These are phyloP conservation scores for Hybognathus amarus DNA, from an alignment of 2,797 vertebrate species.

Conservation along the genomic window DNA sequence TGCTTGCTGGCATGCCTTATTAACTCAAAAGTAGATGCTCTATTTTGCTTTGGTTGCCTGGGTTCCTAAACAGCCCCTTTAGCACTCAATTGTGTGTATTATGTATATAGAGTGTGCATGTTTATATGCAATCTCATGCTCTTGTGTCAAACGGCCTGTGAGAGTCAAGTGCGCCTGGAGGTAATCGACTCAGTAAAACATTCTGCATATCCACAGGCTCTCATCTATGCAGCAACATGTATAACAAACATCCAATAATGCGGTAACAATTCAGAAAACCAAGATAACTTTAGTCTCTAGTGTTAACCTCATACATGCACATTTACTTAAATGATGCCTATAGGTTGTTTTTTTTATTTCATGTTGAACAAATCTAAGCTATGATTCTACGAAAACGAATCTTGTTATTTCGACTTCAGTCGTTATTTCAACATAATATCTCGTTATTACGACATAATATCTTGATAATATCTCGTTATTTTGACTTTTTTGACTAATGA, in stretches of 20 bases:
- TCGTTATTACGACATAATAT: too few species aligned
- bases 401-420: too few species aligned
- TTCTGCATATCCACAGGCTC: constrained; percentile 14
- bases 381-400: background rate
- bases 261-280: background rate
- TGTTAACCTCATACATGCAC: background rate
- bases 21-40: constrained; percentile 62
- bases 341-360: background rate
- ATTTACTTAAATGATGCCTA: background rate
- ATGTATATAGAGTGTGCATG: constrained; percentile 29
- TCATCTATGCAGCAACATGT: background rate
- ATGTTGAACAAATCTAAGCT: background rate
- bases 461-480: too few species aligned
- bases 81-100: constrained; percentile 42
- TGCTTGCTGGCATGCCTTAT: constrained; percentile 64
- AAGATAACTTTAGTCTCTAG: background rate
- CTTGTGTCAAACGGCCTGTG: constrained; percentile 34
- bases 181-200: constrained; percentile 12
- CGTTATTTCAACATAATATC: too few species aligned
- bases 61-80: constrained; percentile 41
- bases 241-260: background rate
- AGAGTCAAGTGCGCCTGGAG: constrained; percentile 13
- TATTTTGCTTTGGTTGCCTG: constrained; percentile 50
- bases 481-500: too few species aligned
- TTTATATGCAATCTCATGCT: constrained; percentile 22